Base-by-base conservation (phyloP, 2,888 invertebrate species). In the Amitus sp. region DNA sequence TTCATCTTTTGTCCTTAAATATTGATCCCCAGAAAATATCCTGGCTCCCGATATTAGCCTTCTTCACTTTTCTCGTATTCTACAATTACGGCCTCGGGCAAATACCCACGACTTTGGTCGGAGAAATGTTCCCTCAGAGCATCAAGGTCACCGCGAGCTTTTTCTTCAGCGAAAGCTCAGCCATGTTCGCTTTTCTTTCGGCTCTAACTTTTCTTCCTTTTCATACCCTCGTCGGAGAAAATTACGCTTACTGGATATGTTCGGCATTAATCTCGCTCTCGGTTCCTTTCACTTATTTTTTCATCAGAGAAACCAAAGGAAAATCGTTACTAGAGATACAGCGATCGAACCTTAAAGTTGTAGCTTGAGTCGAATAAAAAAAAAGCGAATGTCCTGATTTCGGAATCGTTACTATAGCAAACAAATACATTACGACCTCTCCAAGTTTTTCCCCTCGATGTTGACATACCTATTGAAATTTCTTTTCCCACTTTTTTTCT, bases 41-140 rank as follows among this genome's bases (percentile, higher is more conserved):
- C 4, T 78, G 75, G 74, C 53, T 80, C n/a, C 78, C 79, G 0
- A 60, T 79, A 2, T 17, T 61, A 2, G 68, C 75, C 0, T 57
- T 80, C 0, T 56, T 78, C 2, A 10, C 69, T 0, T 77, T 73
- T 48, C 72, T 73, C 13, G 47, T 75, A 1, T 74, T 73, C 7
- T 66, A 75, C 9, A 65, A 69, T 0, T 72, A 66, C 5, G 82
- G 82, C 0, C 50, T 78, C 1, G 60, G 75, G 0, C 69, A 73
- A 0, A 72, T 82, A n/a, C 79, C 80, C 0, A 73, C 67, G 20
- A 71, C 78, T 0, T 63, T 82, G 1, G 56, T 76, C 1, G 67
- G 80, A 6, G 82, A 82, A 60, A 62, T 81, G 17, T 82, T 82
- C 53, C 72, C 78, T 0, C 76, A 79, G 6, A 73, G 65, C 23